Conservation (phyloP, 2,113 vertebrate genomes). For the Holacanthus passer region DNA sequence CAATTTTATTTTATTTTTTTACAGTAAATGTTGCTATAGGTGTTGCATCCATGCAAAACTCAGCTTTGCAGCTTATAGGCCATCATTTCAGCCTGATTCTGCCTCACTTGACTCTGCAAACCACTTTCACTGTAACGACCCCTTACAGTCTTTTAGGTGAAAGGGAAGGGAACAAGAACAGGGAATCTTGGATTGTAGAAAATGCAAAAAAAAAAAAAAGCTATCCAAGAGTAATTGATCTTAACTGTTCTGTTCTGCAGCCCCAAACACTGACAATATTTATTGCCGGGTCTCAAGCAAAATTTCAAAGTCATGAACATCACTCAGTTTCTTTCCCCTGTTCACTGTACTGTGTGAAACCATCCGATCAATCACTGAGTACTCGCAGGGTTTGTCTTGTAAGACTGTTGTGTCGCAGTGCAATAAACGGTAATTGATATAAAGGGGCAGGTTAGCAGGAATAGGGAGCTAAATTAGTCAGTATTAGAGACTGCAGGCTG, state of each 20-base stretch:
- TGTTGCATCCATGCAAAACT: neutral
- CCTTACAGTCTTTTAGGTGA: neutral
- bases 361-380: slow-evolving; percentile 41
- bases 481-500: slow-evolving; percentile 47
- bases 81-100: neutral
- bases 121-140: neutral
- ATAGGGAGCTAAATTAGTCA: slow-evolving; percentile 39
- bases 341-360: neutral
- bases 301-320: neutral
- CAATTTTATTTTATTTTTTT: too few species aligned
- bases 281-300: neutral
- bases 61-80: neutral
- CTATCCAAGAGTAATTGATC: neutral
- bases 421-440: slow-evolving; percentile 69
- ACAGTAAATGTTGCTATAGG: neutral
- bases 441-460: slow-evolving; percentile 59
- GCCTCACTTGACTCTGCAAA: neutral
- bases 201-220: neutral
- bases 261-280: neutral
- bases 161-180: neutral
- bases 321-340: neutral
- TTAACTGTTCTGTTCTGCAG: neutral
- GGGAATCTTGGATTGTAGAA: neutral
- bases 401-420: slow-evolving; percentile 49
- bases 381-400: slow-evolving; percentile 43